These are phyloP conservation scores for Montipora sp. DNA, from an alignment of 64 coral and sea anemone genomes.

Conservation along the genomic window DNA sequence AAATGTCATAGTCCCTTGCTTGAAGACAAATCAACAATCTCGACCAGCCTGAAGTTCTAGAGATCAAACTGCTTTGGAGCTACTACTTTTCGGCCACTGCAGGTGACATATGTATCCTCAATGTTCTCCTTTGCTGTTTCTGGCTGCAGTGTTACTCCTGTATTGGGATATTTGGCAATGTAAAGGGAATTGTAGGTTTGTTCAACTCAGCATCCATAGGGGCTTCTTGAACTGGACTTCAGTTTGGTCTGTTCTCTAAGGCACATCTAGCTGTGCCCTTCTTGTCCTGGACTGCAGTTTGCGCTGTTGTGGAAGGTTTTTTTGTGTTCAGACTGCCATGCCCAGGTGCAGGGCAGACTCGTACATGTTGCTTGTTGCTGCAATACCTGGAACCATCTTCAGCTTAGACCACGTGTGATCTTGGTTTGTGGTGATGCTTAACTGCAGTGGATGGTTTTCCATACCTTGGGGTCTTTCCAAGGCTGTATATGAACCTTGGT, in stretches of 20 bases:
- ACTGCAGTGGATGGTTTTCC: too few relatives aligned
- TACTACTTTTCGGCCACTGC: neutral
- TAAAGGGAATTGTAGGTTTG: too few relatives aligned
- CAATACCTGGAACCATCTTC: conserved; percentile 9
- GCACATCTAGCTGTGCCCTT: too few relatives aligned
- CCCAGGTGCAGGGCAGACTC: conserved; percentile 16
- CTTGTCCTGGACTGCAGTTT: too few relatives aligned
- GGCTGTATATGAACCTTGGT: too few relatives aligned
- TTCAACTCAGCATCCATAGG: too few relatives aligned
- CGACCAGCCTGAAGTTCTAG: neutral
- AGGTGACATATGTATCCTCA: too few relatives aligned
- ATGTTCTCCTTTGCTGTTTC: neutral
- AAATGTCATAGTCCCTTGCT: too few relatives aligned
- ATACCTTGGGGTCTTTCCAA: too few relatives aligned
- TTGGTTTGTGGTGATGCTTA: conserved; percentile 36
- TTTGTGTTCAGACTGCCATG: neutral
- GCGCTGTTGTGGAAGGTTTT: neutral
- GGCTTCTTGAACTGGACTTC: neutral
- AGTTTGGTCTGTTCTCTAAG: neutral
- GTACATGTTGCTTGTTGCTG: conserved; percentile 7
- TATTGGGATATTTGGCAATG: too few relatives aligned
- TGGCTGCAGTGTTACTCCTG: neutral
- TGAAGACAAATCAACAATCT: too few relatives aligned
- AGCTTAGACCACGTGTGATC: conserved; percentile 14
- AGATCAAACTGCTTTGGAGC: neutral